Base-by-base conservation (phyloP, 2,113 vertebrate genomes). In the Thunnus thynnus region DNA sequence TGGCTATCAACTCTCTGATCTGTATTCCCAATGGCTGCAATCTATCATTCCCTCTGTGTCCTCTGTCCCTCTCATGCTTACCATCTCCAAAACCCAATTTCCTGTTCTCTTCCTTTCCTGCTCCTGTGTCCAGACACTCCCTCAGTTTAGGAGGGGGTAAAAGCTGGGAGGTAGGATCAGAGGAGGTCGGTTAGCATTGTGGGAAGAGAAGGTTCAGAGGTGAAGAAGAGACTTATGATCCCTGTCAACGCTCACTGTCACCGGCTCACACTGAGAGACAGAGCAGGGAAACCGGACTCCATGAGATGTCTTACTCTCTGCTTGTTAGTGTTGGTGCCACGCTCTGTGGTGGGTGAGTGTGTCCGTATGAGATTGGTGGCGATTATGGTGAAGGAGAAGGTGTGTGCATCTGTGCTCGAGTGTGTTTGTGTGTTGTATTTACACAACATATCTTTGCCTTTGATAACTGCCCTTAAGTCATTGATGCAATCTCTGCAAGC, bases 401-500 rank as follows among this genome's bases (percentile, higher is more conserved):
- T 27, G 64, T 72, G 52, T 69, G 20, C 16, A 20, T 22, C n/a
- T 66, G 20, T 71, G 69, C 52, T 67, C 2, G 1, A 51, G 72
- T 11, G 73, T 22, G 58, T 78, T 63, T 61, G 69, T 56, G 71
- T 75, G 72, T 71, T 58, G 65, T 66, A 51, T 87, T 72, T 55
- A 61, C 76, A 73, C 68, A 72, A 54, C 65, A 50, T 32, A 36
- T 16, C 70, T 44, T 79, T 84, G 51, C 55, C 71, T 80, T 82
- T 88, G 78, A 84, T 70, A 62, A 51, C 68, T 44, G 68, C 58
- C 14, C 46, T 74, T 47, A 66, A 87, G 86, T 83, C 3, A 51
- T 41, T 82, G 77, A 86, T 81, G 60, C 68, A 68, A 85, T 85
- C 82, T 82, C 64, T 84, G 74, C 41, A 9, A 72, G 62, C 60